These are phyloP conservation scores for Sisor rabdophorus DNA, from an alignment of 2,113 vertebrate species.

Conservation along the genomic window DNA sequence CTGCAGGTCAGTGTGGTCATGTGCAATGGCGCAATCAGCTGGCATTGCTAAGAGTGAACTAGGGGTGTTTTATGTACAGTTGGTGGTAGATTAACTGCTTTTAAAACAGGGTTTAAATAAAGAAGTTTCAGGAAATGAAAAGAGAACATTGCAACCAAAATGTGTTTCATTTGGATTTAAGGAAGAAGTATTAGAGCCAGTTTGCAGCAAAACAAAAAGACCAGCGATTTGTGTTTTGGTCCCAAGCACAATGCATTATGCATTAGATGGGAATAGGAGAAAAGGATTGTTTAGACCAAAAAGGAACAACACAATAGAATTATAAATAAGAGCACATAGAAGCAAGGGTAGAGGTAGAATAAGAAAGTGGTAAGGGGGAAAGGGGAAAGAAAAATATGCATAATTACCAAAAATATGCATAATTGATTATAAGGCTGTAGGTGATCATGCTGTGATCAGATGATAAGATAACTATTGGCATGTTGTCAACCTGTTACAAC, in stretches of 20 bases:
- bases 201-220: constrained; percentile 46
- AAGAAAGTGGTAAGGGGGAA: neutral
- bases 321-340: constrained; percentile 43
- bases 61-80: constrained; percentile 38
- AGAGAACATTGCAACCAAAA: constrained; percentile 28
- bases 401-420: constrained; percentile 42
- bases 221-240: constrained; percentile 43
- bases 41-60: constrained; percentile 29
- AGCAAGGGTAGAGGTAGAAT: constrained; percentile 14
- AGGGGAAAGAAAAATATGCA: constrained; percentile 39
- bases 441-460: too few species aligned
- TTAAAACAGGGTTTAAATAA: constrained; percentile 24
- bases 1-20: constrained; percentile 1
- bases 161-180: constrained; percentile 18
- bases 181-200: constrained; percentile 44
- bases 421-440: too few species aligned
- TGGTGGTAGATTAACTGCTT: constrained; percentile 17
- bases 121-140: constrained; percentile 17
- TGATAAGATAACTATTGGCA: too few species aligned
- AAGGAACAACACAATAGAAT: constrained; percentile 41
- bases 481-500: too few species aligned
- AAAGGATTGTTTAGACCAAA: constrained; percentile 47
- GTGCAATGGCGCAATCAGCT: constrained; percentile 27
- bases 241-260: constrained; percentile 47
- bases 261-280: constrained; percentile 51